Evolutionary conservation across 2,113 vertebrate species (phyloP).

Genomic region (Nothobranchius furzeri): DNA sequence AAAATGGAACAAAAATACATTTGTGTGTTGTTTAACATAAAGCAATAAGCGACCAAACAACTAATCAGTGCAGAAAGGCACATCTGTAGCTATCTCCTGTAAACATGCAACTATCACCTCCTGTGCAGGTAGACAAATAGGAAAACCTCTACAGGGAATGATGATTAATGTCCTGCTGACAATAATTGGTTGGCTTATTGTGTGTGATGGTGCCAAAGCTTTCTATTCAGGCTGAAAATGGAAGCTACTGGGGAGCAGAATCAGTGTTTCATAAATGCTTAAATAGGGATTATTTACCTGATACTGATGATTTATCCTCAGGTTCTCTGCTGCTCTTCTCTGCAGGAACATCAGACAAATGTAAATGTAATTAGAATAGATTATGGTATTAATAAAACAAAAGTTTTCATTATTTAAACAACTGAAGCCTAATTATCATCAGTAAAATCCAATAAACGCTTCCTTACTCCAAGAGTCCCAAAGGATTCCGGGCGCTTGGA

Average conservation of each 20-base stretch:
- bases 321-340: conserved; percentile 94
- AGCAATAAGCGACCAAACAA: neutral
- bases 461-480: conserved; percentile 90
- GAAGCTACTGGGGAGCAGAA: neutral
- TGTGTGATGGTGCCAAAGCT: conserved; percentile 5
- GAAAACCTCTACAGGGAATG: conserved; percentile 12
- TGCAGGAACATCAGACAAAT: conserved; percentile 56
- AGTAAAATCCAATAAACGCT: too few relatives aligned
- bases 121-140: conserved; percentile 21
- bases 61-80: neutral
- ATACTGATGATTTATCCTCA: conserved; percentile 94
- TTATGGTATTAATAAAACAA: neutral
- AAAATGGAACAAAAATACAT: conserved; percentile 16
- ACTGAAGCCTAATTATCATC: too few relatives aligned
- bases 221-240: conserved; percentile 27
- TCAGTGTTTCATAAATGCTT: neutral
- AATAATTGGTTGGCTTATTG: conserved; percentile 19
- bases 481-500: conserved; percentile 87
- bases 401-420: too few relatives aligned
- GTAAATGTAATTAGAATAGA: neutral
- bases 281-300: conserved; percentile 81
- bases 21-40: neutral
- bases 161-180: conserved; percentile 30
- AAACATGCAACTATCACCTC: conserved; percentile 7
- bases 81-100: conserved; percentile 3